A percentile compares a stretch with the other conserved stretches of the same genome.
Conservation (phyloP, 1,140 invertebrate genomes). For the Aphaenogaster floridana region DNA sequence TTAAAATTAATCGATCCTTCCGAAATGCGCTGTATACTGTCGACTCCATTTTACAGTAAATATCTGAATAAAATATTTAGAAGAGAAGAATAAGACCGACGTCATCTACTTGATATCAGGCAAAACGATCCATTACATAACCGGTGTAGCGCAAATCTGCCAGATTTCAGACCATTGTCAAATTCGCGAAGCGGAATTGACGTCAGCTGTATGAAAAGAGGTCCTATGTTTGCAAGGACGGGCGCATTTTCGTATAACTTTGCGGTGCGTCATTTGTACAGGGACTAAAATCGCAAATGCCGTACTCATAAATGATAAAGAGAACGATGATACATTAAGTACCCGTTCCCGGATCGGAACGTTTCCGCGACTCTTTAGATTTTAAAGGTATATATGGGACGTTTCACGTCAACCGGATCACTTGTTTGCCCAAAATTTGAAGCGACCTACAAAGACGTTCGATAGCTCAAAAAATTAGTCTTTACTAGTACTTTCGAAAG, state of each 20-base stretch:
- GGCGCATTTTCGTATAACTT: slow-evolving; percentile 26
- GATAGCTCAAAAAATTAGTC: too few species aligned
- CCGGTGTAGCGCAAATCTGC: neutral
- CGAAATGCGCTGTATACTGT: neutral
- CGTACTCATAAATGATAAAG: neutral
- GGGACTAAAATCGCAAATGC: neutral
- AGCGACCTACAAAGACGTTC: too few species aligned
- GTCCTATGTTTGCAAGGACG: slow-evolving; percentile 29
- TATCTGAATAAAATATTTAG: too few species aligned
- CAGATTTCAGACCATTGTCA: slow-evolving; percentile 19
- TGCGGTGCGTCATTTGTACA: neutral
- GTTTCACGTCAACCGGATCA: too few species aligned
- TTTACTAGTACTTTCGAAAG: too few species aligned
- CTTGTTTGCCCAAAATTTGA: too few species aligned
- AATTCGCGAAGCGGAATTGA: slow-evolving; percentile 50
- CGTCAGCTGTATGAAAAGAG: slow-evolving; percentile 53
- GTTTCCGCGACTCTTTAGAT: neutral
- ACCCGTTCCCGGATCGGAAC: neutral
- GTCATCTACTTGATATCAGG: neutral
- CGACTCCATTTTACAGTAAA: neutral
- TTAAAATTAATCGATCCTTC: neutral
- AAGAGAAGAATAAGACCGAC: neutral
- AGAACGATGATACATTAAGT: neutral
- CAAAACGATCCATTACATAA: neutral
- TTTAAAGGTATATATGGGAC: neutral